Evolutionary conservation across 2,888 invertebrate species (phyloP).

Genomic region (Ophioninae sp.): DNA sequence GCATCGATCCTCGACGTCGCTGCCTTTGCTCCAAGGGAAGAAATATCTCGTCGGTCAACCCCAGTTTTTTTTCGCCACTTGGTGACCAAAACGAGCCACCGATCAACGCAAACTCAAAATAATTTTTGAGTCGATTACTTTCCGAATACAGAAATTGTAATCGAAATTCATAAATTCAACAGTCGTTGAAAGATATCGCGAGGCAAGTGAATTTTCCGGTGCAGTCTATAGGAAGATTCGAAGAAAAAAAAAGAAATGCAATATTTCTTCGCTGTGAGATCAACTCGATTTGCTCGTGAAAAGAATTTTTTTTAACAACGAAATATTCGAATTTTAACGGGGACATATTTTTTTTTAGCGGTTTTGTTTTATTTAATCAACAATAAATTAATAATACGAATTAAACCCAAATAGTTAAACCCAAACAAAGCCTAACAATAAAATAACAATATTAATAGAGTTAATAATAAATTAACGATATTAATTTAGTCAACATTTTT

Average conservation of each 20-base stretch:
- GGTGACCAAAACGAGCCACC: background rate
- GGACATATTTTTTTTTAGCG: background rate
- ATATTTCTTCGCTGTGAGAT: background rate
- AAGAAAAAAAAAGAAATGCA: conserved; percentile 5
- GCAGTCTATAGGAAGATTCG: background rate
- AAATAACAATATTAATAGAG: too few relatives aligned
- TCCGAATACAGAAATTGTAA: background rate
- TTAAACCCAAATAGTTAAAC: too few relatives aligned
- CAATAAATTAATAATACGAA: too few relatives aligned
- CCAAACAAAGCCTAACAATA: too few relatives aligned
- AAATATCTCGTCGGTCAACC: background rate
- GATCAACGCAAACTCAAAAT: background rate
- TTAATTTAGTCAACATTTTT: too few relatives aligned
- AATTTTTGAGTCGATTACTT: background rate
- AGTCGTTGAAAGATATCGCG: background rate
- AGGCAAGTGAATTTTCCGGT: background rate
- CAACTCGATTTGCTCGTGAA: background rate
- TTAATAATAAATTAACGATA: too few relatives aligned
- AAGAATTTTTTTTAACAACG: background rate
- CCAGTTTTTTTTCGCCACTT: background rate
- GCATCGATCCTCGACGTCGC: conserved; percentile 68
- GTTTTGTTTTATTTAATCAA: too few relatives aligned
- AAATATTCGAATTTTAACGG: background rate
- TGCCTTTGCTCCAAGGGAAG: conserved; percentile 36
- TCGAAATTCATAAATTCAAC: background rate